Conservation (phyloP, 1,140 invertebrate species). For the Gryon sp. region DNA sequence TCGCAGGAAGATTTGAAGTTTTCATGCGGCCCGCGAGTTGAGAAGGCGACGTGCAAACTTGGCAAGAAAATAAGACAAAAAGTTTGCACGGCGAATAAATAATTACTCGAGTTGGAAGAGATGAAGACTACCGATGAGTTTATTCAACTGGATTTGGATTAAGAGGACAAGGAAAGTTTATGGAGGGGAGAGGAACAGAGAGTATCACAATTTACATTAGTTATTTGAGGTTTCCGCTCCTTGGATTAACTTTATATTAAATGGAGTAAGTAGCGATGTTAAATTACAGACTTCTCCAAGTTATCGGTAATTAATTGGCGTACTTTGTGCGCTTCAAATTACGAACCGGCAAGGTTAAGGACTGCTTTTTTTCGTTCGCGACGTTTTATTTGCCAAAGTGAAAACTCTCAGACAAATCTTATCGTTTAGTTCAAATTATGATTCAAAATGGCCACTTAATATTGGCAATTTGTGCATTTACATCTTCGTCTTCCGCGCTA, state of each 20-base stretch:
- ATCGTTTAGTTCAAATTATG: slow-evolving; percentile 43
- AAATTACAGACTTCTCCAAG: slow-evolving; percentile 37
- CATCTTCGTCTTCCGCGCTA: too few species aligned
- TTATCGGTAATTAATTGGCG: slow-evolving; percentile 50
- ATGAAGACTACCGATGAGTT: slow-evolving; percentile 52
- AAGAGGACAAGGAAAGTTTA: slow-evolving; percentile 54
- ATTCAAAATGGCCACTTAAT: slow-evolving; percentile 43
- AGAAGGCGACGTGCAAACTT: not conserved
- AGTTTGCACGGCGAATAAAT: slow-evolving; percentile 29
- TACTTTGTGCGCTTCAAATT: slow-evolving; percentile 20
- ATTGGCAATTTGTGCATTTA: too few species aligned
- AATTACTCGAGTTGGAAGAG: slow-evolving; percentile 25
- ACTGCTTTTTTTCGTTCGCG: slow-evolving; percentile 4
- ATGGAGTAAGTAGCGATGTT: slow-evolving; percentile 36
- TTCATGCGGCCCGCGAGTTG: not conserved
- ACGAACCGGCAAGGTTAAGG: slow-evolving; percentile 16
- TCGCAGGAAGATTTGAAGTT: too few species aligned
- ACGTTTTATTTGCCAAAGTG: slow-evolving; percentile 28
- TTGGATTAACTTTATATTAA: slow-evolving; percentile 44
- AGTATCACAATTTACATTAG: slow-evolving; percentile 49
- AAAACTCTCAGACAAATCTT: slow-evolving; percentile 4
- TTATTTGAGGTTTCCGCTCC: slow-evolving; percentile 42
- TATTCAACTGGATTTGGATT: slow-evolving; percentile 50
- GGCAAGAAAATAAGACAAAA: slow-evolving; percentile 24
- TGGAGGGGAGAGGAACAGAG: slow-evolving; percentile 17